phyloP scores from a whole-genome alignment of 2,888 invertebrate species.

The Drosophila demipolita region DNA sequence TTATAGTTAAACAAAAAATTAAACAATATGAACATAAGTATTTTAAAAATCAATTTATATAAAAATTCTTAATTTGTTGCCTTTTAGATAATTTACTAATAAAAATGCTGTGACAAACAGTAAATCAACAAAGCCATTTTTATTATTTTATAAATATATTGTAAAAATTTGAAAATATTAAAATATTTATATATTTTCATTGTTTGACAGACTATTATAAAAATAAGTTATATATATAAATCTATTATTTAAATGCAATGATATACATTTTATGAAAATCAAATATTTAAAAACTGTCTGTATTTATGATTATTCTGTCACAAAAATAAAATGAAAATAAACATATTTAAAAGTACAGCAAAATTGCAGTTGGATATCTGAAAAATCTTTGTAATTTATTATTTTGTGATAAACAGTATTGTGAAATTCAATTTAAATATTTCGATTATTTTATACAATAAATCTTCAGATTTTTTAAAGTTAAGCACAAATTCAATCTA shows the following conservation, averaged over 20 bases:
- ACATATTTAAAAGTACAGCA: not conserved
- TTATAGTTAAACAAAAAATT: not conserved
- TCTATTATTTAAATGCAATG: not conserved
- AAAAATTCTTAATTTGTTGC: not conserved
- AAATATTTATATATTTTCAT: not conserved
- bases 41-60: not conserved
- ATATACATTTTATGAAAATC: not conserved
- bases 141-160: not conserved
- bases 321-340: not conserved
- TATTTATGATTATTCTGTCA: no score
- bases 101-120: accelerated
- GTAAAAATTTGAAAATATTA: accelerated
- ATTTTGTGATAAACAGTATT: not conserved
- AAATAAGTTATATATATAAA: not conserved
- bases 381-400: not conserved
- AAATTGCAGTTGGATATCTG: not conserved
- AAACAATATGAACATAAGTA: not conserved
- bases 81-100: not conserved
- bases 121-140: not conserved
- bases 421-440: not conserved
- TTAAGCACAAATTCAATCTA: not conserved
- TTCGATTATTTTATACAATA: not conserved
- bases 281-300: not conserved
- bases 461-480: not conserved
- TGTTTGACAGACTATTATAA: not conserved